Conservation (phyloP, 2,797 vertebrate species). For the Pachyuromys duprasi region DNA sequence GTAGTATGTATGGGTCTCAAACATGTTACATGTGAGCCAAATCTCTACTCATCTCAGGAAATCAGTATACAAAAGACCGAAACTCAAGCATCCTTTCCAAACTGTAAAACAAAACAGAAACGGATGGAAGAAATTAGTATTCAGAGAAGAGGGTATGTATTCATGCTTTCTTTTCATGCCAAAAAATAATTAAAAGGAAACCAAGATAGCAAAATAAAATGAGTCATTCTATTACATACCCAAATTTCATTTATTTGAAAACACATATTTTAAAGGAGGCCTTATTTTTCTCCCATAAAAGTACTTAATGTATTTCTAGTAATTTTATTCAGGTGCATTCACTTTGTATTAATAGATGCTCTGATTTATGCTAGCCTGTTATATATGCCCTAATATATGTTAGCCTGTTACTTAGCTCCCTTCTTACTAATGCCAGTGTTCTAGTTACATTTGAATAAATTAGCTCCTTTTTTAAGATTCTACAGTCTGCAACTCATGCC, state of each 20-base stretch:
- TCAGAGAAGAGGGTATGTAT: neutral
- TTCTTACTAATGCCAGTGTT: neutral
- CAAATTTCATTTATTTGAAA: constrained; percentile 61
- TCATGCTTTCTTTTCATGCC: constrained; percentile 15
- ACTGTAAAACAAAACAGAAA: neutral
- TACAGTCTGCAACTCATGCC: neutral
- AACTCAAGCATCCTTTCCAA: neutral
- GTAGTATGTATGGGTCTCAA: neutral
- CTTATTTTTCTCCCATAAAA: constrained; percentile 35
- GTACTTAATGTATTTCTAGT: constrained; percentile 38
- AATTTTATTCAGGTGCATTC: constrained; percentile 40
- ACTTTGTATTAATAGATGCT: constrained; percentile 25
- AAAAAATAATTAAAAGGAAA: constrained; percentile 70
- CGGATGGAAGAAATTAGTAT: constrained; percentile 39
- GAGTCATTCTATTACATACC: constrained; percentile 53
- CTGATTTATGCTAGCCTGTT: constrained; percentile 29
- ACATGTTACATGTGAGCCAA: neutral
- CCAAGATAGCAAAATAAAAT: constrained; percentile 54
- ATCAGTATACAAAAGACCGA: neutral
- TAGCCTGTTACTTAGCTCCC: neutral
- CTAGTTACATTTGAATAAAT: constrained; percentile 3
- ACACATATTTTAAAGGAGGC: constrained; percentile 48
- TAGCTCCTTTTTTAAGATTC: neutral
- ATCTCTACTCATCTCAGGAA: neutral
- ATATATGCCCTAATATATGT: constrained; percentile 18